Base-by-base conservation (phyloP, 2,797 vertebrate genomes). In the Hydrophis major region DNA sequence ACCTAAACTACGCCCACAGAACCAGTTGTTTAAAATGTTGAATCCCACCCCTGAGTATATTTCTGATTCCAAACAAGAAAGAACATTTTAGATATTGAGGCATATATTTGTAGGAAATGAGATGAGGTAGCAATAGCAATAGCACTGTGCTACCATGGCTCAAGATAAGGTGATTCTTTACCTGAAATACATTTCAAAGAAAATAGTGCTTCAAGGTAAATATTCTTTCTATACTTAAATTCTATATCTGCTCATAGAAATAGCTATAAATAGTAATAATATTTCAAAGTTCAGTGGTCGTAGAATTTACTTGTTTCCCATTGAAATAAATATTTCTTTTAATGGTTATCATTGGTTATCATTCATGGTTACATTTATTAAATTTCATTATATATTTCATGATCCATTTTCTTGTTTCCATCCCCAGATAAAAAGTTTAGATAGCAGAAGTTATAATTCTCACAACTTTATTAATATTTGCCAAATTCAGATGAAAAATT, bases 401-500 rank as follows among this genome's bases (percentile, higher is more conserved):
- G 57, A 37, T 88, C 37, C 14, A 57, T 20, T 88, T 25, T 95
- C 87, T 4, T 78, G 2, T 63, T 28, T 91, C 4, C 53, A 66
- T 27, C 89, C 94, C 93, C 63, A 0, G 55, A 90, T 37, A 83
- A 3, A 47, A 22, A 86, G 50, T 83, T 93, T 93, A 94, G 50
- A 2, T 0, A 28, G 78, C 56, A 8, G 63, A 16, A 74, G 69
- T 78, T 32, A 89, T 32, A 90, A 89, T 92, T 28, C 37, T 59
- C 7, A 32, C 2, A n/a, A 42, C 89, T 28, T 11, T 66, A 50
- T 28, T 90, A 93, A 90, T 91, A 61, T 87, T 93, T 90, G 0
- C 20, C 4, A 47, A 4, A 89, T 86, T 94, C 91, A 93, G 94
- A 94, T 90, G 3, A 96, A 94, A 91, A 57, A 86, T 91, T 63